phyloP scores from a whole-genome alignment of 1,140 invertebrate genomes.

The Agrilus planipennis region DNA sequence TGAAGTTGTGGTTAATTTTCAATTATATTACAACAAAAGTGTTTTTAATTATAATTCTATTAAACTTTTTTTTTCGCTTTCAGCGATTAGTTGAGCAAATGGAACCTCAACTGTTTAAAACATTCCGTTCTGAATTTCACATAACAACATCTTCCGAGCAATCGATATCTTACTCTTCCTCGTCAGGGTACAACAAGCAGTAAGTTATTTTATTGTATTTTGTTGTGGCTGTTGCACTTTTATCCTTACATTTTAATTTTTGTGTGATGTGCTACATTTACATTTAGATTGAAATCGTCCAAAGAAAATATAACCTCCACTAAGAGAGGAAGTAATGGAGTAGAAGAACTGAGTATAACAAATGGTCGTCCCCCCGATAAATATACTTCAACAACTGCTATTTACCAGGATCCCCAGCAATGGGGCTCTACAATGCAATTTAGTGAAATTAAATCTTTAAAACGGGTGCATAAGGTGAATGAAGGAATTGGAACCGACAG shows the following conservation, averaged over 20 bases:
- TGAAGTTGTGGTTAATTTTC: no score
- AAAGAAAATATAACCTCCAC: constrained; percentile 19
- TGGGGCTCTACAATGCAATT: constrained; percentile 40
- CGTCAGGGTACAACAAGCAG: constrained; percentile 43
- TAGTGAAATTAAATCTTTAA: constrained; percentile 54
- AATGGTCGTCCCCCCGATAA: constrained; percentile 27
- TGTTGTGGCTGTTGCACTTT: neutral
- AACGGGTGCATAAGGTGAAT: constrained; percentile 54
- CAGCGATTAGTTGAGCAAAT: constrained; percentile 54
- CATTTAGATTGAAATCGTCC: constrained; percentile 4
- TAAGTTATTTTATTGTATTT: constrained; percentile 38
- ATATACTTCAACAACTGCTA: constrained; percentile 29
- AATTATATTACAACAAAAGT: no score
- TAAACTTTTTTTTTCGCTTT: constrained; percentile 23
- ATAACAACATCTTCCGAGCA: constrained; percentile 50
- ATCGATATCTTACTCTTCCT: constrained; percentile 42
- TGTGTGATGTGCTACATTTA: neutral
- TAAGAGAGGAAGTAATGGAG: constrained; percentile 26
- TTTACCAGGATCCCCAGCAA: constrained; percentile 22
- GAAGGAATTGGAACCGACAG: constrained; percentile 54
- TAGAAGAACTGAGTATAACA: constrained; percentile 24
- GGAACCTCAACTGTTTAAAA: constrained; percentile 57
- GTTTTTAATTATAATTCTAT: no score
- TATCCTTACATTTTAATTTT: neutral
- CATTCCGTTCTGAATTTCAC: constrained; percentile 68